Conservation (phyloP, 1,140 invertebrate species). For the Chrysoperla carnea region DNA sequence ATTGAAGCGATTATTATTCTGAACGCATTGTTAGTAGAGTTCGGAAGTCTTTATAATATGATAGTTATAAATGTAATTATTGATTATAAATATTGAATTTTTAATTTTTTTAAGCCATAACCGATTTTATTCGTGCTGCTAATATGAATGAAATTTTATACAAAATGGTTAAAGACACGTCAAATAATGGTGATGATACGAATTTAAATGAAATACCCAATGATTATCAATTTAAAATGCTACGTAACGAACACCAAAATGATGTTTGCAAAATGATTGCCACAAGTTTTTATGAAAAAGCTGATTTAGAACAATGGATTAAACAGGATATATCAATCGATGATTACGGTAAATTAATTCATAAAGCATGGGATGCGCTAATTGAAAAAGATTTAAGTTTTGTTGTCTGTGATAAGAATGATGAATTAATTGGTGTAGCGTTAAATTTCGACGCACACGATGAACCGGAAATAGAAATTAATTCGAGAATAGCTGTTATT, state of each 20-base stretch:
- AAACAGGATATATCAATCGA: conserved; percentile 36
- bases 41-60: no score
- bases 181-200: conserved; percentile 8
- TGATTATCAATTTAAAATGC: conserved; percentile 28
- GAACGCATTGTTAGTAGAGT: no score
- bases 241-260: conserved; percentile 37
- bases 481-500: conserved; percentile 45
- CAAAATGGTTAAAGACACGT: conserved; percentile 23
- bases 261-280: conserved; percentile 50
- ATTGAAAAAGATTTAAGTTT: conserved; percentile 53
- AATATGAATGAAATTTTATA: conserved; percentile 41
- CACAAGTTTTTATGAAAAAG: conserved; percentile 66
- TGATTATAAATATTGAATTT: no score
- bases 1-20: no score
- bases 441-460: conserved; percentile 64
- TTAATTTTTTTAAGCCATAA: conserved; percentile 34
- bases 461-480: conserved; percentile 51
- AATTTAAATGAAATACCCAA: conserved; percentile 1
- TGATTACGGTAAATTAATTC: conserved; percentile 49
- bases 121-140: conserved; percentile 47
- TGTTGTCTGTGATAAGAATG: conserved; percentile 30
- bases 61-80: no score
- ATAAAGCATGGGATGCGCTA: conserved; percentile 43
- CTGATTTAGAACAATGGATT: conserved; percentile 61
- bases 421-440: conserved; percentile 37